phyloP scores from a whole-genome alignment of 2,888 invertebrate genomes.

The Ctenicera cuprea region DNA sequence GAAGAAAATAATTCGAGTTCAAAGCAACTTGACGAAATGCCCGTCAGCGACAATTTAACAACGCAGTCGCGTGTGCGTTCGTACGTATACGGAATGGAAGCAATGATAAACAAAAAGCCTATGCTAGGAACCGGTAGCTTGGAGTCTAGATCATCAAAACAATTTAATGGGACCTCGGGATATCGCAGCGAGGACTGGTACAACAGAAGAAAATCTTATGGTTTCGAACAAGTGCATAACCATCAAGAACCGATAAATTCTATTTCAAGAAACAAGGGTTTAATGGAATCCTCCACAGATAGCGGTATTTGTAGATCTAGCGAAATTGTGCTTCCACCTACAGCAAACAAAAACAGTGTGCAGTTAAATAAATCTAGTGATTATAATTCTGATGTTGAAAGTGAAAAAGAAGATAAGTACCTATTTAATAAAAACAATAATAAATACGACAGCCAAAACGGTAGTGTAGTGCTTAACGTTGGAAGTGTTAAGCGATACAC shows the following conservation, averaged over 20 bases:
- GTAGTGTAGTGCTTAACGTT: conserved; percentile 34
- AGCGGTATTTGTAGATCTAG: conserved; percentile 85
- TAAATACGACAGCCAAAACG: conserved; percentile 22
- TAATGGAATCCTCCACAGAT: conserved; percentile 85
- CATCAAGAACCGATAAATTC: conserved; percentile 63
- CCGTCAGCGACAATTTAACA: conserved; percentile 62
- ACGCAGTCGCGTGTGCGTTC: conserved; percentile 68
- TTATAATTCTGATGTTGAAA: conserved; percentile 68
- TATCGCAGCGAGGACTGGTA: conserved; percentile 80
- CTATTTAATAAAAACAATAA: conserved; percentile 10
- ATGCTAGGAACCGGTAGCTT: conserved; percentile 72
- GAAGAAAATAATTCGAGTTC: conserved; percentile 63
- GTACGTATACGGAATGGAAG: conserved; percentile 73
- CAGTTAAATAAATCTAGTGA: conserved; percentile 57
- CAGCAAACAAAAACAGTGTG: conserved; percentile 56
- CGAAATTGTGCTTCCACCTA: conserved; percentile 76
- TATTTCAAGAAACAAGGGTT: conserved; percentile 73
- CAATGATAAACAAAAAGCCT: conserved; percentile 65
- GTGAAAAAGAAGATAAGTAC: conserved; percentile 51
- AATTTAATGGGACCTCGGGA: conserved; percentile 64
- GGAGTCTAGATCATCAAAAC: conserved; percentile 71
- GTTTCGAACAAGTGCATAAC: conserved; percentile 78
- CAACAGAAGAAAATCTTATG: conserved; percentile 84
- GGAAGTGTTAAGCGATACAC: conserved; percentile 58
- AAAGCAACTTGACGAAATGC: conserved; percentile 55